Conservation (phyloP, 1,140 invertebrate genomes). For the Centruroides vittatus region DNA sequence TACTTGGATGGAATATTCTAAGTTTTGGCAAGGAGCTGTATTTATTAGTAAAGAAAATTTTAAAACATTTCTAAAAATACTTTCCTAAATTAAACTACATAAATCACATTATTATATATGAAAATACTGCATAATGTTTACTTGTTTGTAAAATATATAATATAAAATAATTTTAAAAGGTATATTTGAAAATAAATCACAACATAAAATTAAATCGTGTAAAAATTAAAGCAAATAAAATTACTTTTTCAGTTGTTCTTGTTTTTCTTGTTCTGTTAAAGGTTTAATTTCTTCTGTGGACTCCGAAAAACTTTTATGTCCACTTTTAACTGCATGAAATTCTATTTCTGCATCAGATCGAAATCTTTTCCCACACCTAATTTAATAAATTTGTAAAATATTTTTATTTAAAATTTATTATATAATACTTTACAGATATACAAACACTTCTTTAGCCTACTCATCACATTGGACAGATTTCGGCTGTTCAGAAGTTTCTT, state of each 20-base stretch:
- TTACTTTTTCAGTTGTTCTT: constrained; percentile 56
- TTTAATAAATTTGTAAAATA: not conserved
- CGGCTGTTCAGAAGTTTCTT: constrained; percentile 30
- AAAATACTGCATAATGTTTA: no score
- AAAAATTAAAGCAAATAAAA: not conserved
- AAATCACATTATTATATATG: no score
- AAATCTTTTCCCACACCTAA: constrained; percentile 71
- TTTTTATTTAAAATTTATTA: not conserved
- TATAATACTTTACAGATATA: not conserved
- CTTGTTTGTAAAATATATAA: no score
- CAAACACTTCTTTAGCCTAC: constrained; percentile 32
- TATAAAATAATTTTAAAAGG: no score
- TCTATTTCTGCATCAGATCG: constrained; percentile 60
- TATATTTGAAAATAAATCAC: no score
- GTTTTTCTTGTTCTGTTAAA: constrained; percentile 78
- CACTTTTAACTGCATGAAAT: constrained; percentile 81
- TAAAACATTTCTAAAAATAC: no score
- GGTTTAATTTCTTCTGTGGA: constrained; percentile 85
- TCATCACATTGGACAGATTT: constrained; percentile 83
- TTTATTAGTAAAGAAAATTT: no score
- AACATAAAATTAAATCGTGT: no score
- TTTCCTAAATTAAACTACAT: no score
- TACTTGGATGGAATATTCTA: no score
- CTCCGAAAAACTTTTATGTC: constrained; percentile 79
- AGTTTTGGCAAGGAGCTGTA: no score